These are phyloP conservation scores for Xerus rutilus DNA, from an alignment of 2,797 vertebrate genomes.

Conservation along the genomic window DNA sequence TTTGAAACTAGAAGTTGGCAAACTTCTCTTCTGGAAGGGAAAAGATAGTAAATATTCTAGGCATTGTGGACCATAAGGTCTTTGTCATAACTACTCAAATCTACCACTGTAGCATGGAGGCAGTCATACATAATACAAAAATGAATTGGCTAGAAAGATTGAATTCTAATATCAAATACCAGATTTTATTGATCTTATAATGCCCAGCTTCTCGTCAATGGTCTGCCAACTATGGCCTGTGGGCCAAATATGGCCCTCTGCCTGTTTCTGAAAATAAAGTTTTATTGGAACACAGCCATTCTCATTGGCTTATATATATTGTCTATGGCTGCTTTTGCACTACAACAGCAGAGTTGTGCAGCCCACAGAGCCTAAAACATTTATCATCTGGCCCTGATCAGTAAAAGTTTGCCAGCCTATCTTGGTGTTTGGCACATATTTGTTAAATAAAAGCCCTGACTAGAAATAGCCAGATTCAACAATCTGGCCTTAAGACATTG, in stretches of 20 bases:
- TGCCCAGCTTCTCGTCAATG: background rate
- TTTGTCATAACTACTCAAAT: background rate
- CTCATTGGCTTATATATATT: background rate
- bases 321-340: background rate
- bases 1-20: background rate
- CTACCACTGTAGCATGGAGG: background rate
- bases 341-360: background rate
- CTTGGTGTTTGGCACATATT: background rate
- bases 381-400: background rate
- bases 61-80: background rate
- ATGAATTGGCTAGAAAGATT: background rate
- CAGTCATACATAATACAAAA: background rate
- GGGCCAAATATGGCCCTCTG: background rate
- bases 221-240: background rate
- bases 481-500: background rate
- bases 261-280: conserved; percentile 31
- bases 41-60: background rate
- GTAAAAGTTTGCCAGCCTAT: background rate
- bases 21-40: background rate
- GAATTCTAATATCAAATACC: background rate
- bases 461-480: background rate
- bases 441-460: background rate
- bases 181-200: background rate
- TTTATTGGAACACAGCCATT: background rate
- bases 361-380: background rate